Evolutionary conservation across 2,113 vertebrate genomes (phyloP).

Genomic region (Procavia capensis): DNA sequence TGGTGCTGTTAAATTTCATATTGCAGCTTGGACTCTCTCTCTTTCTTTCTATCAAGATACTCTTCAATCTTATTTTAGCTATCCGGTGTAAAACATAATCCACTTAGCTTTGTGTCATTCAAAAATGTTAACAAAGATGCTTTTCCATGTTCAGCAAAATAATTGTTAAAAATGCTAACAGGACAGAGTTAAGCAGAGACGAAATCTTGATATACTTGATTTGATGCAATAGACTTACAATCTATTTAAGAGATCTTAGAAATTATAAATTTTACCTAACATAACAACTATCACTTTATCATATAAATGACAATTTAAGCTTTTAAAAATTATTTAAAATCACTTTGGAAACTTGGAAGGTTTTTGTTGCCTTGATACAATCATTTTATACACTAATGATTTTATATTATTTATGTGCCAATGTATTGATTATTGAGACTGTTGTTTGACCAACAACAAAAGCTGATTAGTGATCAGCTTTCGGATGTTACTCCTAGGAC

Average conservation of each 20-base stretch:
- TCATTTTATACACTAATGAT: background rate
- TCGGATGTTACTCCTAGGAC: too few species aligned
- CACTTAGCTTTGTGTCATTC: background rate
- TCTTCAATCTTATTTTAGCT: background rate
- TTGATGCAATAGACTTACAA: background rate
- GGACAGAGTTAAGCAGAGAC: background rate
- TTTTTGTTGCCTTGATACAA: background rate
- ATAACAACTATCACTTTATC: background rate
- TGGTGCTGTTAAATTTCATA: background rate
- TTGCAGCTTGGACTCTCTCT: background rate
- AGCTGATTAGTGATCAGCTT: background rate
- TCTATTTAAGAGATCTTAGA: background rate
- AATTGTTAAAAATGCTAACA: background rate
- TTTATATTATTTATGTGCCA: background rate
- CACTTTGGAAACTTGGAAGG: background rate
- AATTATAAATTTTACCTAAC: slow-evolving; percentile 10
- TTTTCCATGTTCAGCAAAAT: background rate
- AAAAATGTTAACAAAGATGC: slow-evolving; percentile 1
- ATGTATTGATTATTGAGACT: background rate
- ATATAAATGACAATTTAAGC: background rate
- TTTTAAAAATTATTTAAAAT: background rate
- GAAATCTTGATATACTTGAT: background rate
- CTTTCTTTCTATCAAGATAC: background rate
- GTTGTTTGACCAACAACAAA: background rate
- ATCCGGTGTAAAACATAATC: background rate